phyloP scores from a whole-genome alignment of 2,113 vertebrate genomes.

The Callocephalon fimbriatum region DNA sequence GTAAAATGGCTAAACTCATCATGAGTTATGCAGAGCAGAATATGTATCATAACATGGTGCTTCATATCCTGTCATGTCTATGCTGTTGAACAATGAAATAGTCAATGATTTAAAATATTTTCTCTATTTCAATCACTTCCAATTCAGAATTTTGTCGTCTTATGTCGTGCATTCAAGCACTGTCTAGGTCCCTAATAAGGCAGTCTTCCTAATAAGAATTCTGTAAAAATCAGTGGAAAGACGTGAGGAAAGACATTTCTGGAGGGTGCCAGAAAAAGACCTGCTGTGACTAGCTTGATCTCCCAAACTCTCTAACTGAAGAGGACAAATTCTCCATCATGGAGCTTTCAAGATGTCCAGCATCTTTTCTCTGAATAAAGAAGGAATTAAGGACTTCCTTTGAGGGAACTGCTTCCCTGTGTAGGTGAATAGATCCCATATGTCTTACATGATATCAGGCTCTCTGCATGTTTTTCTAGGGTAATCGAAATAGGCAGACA shows the following conservation, averaged over 20 bases:
- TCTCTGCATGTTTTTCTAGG: background rate
- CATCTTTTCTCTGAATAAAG: background rate
- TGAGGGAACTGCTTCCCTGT: background rate
- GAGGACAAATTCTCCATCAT: background rate
- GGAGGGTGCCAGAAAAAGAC: background rate
- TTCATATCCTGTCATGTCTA: background rate
- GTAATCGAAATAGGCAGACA: background rate
- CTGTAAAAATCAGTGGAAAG: background rate
- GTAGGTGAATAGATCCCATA: background rate
- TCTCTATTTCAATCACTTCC: background rate
- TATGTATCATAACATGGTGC: background rate
- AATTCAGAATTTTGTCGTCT: background rate
- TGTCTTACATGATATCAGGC: background rate
- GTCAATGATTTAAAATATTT: background rate
- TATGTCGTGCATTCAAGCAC: background rate
- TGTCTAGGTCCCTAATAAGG: background rate
- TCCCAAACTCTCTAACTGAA: background rate
- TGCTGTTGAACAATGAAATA: background rate
- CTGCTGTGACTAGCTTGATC: background rate
- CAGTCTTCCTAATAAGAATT: background rate
- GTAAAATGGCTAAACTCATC: background rate
- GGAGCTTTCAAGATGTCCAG: background rate
- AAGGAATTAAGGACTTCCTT: background rate
- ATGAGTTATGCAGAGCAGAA: background rate
- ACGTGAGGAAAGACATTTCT: background rate